These are phyloP conservation scores for Venustaconcha ellipsiformis DNA, from an alignment of 1,140 invertebrate genomes.

Conservation along the genomic window DNA sequence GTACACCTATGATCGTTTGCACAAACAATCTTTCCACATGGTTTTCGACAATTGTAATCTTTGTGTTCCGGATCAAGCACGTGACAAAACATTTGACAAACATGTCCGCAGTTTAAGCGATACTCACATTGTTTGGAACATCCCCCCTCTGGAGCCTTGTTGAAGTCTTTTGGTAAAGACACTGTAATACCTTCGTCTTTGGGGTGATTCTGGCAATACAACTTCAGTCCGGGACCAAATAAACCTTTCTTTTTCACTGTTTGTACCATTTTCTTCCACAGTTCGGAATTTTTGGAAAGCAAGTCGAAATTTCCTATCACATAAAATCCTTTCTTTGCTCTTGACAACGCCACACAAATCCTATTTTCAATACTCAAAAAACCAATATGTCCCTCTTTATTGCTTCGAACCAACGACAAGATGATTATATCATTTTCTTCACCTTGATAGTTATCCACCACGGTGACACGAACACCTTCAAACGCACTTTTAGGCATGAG, in stretches of 20 bases:
- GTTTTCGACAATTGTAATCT: constrained; percentile 39
- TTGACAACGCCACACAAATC: constrained; percentile 85
- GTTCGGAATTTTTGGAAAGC: constrained; percentile 63
- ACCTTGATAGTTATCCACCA: constrained; percentile 82
- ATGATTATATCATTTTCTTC: constrained; percentile 89
- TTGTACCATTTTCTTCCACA: constrained; percentile 68
- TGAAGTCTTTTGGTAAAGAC: constrained; percentile 55
- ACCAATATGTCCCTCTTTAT: constrained; percentile 75
- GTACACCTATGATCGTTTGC: constrained; percentile 41
- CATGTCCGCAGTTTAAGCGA: constrained; percentile 60
- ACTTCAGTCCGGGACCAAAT: constrained; percentile 47
- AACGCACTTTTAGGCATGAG: constrained; percentile 54
- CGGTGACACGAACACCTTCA: constrained; percentile 71
- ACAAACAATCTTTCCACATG: constrained; percentile 44
- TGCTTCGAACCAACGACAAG: constrained; percentile 84
- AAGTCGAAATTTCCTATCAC: constrained; percentile 79
- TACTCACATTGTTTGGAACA: constrained; percentile 56
- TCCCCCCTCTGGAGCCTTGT: constrained; percentile 61
- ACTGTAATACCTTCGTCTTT: constrained; percentile 35
- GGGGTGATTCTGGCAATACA: constrained; percentile 70
- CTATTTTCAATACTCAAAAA: constrained; percentile 83
- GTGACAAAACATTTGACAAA: constrained; percentile 53
- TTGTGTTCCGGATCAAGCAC: constrained; percentile 39
- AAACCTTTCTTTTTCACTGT: constrained; percentile 34
- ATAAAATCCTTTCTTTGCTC: constrained; percentile 81